Base-by-base conservation (phyloP, 2,888 invertebrate genomes). In the Tinea semifulvella region DNA sequence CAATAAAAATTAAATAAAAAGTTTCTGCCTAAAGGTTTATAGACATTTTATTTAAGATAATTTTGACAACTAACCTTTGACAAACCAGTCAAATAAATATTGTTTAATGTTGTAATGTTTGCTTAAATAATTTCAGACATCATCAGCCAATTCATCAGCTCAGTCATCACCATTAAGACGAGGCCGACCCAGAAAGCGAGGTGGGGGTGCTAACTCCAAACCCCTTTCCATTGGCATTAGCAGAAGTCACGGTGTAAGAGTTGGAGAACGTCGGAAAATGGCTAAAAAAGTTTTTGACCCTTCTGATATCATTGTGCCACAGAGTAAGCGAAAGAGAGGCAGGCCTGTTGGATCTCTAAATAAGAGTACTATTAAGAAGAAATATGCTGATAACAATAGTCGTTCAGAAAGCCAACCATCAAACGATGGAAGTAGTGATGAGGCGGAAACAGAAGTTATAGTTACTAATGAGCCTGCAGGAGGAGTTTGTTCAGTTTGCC, bases 281-380 rank as follows among this genome's bases (percentile, higher is more conserved):
- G 92, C 91, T 0, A 92, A 91, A 60, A 90, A 90, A 62, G 92
- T 93, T 0, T 93, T 92, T 61, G 92, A 93, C 68, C 93, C 93
- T 2, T 92, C 92, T 0, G 92, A 92, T 56, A 89, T 89, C 52
- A 90, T 91, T 66, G 72, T 90, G 26, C 91, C 92, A 7, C n/a
- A n/a, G n/a, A 84, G 83, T 53, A 85, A 87, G 58, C 74, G 88
- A 38, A 89, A 88, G 67, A 74, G 89, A 47, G 89, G 89, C 1
- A 80, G 89, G 40, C 87, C 88, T 8, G 75, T 85, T 2, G 87
- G 86, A 3, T 84, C 84, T 10, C 66, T 86, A 8, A 86, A 86
- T 55, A 86, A 85, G 61, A 71, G 82, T 35, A 83, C 84, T 2
- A 71, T 85, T 2, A 85, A 85, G 53, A 85, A 83, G 57, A 48